Base-by-base conservation (phyloP, 1,140 invertebrate genomes). In the Bathynomus jamesi region DNA sequence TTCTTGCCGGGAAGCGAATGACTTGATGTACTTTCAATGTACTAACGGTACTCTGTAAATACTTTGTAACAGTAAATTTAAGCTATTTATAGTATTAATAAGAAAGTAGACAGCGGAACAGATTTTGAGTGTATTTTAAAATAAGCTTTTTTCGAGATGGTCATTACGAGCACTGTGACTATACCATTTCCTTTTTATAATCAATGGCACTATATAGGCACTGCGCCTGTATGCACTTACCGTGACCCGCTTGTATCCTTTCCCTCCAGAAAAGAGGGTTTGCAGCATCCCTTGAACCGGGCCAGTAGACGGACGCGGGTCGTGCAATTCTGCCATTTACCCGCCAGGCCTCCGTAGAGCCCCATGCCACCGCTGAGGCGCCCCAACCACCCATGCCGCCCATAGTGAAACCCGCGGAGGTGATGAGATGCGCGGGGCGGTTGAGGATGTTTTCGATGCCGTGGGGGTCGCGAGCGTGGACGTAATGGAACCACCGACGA, bases 371-470 rank as follows among this genome's bases (percentile, higher is more conserved):
- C 63, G 72, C 73, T 4, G 70, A 69, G 11, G 73, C 70, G 62
- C 79, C 76, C 73, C 79, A 21, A 86, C 87, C 65, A 87, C 87
- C 69, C 89, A 89, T 25, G 89, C 89, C 70, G 89, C 89, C 68
- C 78, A 79, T 76, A 70, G 89, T 79, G 89, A 86, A 71, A 87
- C 83, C 71, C 87, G 85, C 3, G 78, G 80, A 67, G 79, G 68
- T 63, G 85, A 82, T 40, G 83, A 80, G 28, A 83, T 85, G 87
- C 71, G 89, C 86, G n/a, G 94, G 94, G 80, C 94, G 86, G 72
- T 91, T 91, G 65, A 98, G 83, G 81, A 98, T 98, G 80, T 95
- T 94, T 81, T 95, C 93, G 79, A 98, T 97, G 13, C 94, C 94
- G 82, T 98, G 95, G 10, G 95, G 94, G 95, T 96, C 67, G 86